Conservation (phyloP, 2,113 vertebrate genomes). For the Alethe castanea region DNA sequence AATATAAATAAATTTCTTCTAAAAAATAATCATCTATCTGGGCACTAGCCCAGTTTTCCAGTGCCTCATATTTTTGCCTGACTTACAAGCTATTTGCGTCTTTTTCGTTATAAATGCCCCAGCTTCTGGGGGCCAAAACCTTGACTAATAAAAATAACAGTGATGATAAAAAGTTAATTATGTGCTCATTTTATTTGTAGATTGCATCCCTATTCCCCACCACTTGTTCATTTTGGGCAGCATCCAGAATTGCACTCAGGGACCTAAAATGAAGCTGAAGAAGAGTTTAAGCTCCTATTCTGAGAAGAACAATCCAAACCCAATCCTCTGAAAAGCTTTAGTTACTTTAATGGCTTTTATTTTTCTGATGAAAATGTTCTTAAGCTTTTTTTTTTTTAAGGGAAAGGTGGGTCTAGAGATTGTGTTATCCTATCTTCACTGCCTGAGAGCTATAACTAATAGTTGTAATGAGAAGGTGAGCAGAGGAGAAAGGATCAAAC, state of each 20-base stretch:
- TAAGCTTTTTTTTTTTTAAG: not conserved
- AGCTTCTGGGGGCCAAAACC: not conserved
- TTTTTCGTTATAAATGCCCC: not conserved
- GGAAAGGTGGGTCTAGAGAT: not conserved
- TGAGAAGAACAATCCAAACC: not conserved
- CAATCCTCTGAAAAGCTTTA: not conserved
- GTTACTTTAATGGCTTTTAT: not conserved
- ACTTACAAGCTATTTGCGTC: not conserved
- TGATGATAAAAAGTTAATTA: not conserved
- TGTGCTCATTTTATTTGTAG: not conserved
- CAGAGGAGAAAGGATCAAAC: not conserved
- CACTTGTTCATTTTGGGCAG: not conserved
- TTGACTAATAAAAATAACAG: constrained; percentile 37
- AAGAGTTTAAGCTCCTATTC: not conserved
- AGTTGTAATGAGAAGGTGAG: not conserved
- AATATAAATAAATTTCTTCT: not conserved
- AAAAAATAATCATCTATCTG: not conserved
- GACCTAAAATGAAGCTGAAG: not conserved
- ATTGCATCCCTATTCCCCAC: not conserved
- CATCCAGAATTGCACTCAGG: not conserved
- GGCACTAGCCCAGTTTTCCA: constrained; percentile 30
- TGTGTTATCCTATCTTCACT: not conserved
- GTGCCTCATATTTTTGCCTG: not conserved
- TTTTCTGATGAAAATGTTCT: not conserved
- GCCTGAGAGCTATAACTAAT: not conserved